Evolutionary conservation across 2,888 invertebrate species (phyloP), one percentile per base, ranked within the genome.

Genomic region (Thumatha senex): DNA sequence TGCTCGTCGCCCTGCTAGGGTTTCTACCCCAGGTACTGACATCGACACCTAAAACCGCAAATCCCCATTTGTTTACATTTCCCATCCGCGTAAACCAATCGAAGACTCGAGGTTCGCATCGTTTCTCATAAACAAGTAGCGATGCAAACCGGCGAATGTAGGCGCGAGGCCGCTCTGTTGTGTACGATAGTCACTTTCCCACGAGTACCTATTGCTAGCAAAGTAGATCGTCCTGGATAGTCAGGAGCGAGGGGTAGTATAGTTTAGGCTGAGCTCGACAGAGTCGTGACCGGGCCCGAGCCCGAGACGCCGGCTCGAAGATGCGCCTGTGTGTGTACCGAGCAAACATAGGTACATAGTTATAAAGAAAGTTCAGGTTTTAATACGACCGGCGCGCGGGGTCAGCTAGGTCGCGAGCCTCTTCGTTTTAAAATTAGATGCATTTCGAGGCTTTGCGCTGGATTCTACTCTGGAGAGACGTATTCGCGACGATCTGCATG

Each of bases 361-460:
- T 89, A 85, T 88, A 87, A 89, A 89, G 90, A 90, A 89, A 90
- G 89, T 90, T 87, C 90, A 90, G 88, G 90, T 90, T 90, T 89
- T 89, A 89, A 86, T 84, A 83, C 84, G 80, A 76, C 80, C 84
- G 82, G 77, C 82, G 83, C 78, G 84, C 86, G 88, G 85, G 90
- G 91, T 90, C 91, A 87, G 84, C 74, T 76, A 80, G 90, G 89
- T 90, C 89, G 88, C 86, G 86, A 89, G 89, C 83, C 86, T 88
- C 89, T 86, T 85, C 86, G 88, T 82, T 89, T 82, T 88, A 90
- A 90, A 90, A 90, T 90, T 89, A 91, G 89, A 89, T 89, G 89
- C 90, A 89, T 91, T 86, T 90, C 89, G 78, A 86, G 83, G 85
- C 85, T 86, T 86, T 72, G 80, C 72, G 68, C 81, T 72, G 75